Evolutionary conservation across 2,797 vertebrate genomes (phyloP), one percentile per base, ranked within the genome.

Genomic region (Macroramphosus scolopax): DNA sequence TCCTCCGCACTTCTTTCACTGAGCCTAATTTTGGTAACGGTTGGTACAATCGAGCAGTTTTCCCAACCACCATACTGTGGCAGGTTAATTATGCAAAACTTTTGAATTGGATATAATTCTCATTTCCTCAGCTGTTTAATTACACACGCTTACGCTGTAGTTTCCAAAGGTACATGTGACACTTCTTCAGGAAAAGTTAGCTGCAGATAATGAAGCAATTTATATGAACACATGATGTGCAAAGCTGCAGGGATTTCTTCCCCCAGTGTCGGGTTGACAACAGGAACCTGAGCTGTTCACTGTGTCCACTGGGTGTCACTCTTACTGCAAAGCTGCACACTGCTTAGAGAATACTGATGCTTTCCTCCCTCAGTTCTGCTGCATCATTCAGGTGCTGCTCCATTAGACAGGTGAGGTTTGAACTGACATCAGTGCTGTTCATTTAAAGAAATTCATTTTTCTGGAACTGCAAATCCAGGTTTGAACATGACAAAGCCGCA

Each of bases 241-340:
- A 17, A 2, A 53, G 26, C 55, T 13, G 39, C 44, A 44, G 58
- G 17, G 17, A 14, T 30, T 26, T 14, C 7, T 12, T 18, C 5
- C 11, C 8, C 10, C 32, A 29, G 11, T 54, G 33, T 7, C 2
- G 41, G 2, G 38, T 53, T 29, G 49, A 52, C 44, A 11, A 43
- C 20, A 39, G 5, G 14, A 51, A 47, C 45, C 36, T 64, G 63
- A 70, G 36, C 25, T 63, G 20, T 38, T 70, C 11, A 17, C 15
- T 74, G 57, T 60, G 16, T 73, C 83, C 87, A 87, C 81, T 51
- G 30, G 84, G 77, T 72, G 82, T 75, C 83, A 60, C 69, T 83
- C 47, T 84, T 46, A 32, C 45, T 70, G 39, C 40, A 42, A 58
- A 34, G 7, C 28, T 46, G 1, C 28, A 33, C 39, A 5, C 31